Conservation (phyloP, 2,888 invertebrate species). For the Chalcis sispes region DNA sequence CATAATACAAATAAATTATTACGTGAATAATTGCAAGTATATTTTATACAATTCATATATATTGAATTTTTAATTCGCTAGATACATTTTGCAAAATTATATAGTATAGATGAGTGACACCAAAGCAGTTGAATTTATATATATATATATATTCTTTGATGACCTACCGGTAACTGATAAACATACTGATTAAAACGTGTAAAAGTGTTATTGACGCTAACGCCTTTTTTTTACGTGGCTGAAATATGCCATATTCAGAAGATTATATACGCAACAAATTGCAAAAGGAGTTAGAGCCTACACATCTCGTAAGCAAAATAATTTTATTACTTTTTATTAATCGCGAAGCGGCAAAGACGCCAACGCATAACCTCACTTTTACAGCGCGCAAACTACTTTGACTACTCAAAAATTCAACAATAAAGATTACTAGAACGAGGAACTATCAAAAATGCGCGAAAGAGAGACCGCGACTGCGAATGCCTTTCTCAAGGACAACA, state of each 20-base stretch:
- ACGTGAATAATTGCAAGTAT: too few relatives aligned
- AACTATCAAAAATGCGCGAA: conserved; percentile 56
- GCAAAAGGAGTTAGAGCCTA: conserved; percentile 81
- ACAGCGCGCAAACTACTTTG: conserved; percentile 40
- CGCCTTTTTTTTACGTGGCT: conserved; percentile 14
- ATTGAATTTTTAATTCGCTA: too few relatives aligned
- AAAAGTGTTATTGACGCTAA: too few relatives aligned
- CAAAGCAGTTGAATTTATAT: too few relatives aligned
- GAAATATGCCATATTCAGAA: conserved; percentile 82
- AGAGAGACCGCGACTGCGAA: conserved; percentile 23
- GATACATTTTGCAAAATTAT: too few relatives aligned
- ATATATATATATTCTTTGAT: too few relatives aligned
- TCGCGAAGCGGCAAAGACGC: conserved; percentile 47
- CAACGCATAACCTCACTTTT: conserved; percentile 57
- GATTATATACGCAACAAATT: conserved; percentile 83
- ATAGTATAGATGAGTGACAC: too few relatives aligned
- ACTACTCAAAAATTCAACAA: conserved; percentile 19
- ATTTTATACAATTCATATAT: too few relatives aligned
- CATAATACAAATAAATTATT: too few relatives aligned
- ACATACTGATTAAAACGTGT: too few relatives aligned
- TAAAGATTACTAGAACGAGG: conserved; percentile 12
- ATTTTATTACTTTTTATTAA: not conserved
- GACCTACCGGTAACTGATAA: too few relatives aligned
- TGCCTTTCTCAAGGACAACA: conserved; percentile 35
- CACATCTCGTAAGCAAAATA: conserved; percentile 82